phyloP scores from a whole-genome alignment of 1,140 invertebrate species.

The Dinothrombium tinctorium region DNA sequence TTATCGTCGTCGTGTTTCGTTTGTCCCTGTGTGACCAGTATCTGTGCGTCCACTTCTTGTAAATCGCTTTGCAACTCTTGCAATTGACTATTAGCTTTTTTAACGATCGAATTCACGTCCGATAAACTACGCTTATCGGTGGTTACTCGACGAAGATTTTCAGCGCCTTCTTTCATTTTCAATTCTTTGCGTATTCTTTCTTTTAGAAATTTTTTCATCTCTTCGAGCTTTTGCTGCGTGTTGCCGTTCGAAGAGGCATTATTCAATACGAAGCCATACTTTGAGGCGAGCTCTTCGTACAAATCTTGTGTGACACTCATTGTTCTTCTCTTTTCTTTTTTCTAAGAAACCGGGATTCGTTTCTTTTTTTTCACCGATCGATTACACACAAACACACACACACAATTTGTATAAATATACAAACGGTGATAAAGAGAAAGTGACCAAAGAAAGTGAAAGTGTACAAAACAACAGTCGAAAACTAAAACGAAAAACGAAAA shows the following conservation, averaged over 20 bases:
- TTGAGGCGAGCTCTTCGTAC: too few species aligned
- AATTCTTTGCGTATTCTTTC: constrained; percentile 48
- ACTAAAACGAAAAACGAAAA: too few species aligned
- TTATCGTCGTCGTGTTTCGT: background rate
- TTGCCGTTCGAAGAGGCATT: constrained; percentile 30
- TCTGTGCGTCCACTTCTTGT: constrained; percentile 76
- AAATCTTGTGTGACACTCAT: too few species aligned
- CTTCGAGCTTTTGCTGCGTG: constrained; percentile 50
- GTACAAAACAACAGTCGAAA: too few species aligned
- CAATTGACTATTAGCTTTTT: constrained; percentile 73
- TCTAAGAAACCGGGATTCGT: too few species aligned
- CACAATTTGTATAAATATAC: too few species aligned
- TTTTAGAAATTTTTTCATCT: constrained; percentile 73
- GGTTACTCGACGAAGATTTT: constrained; percentile 75
- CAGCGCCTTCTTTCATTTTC: constrained; percentile 49
- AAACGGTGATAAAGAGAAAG: too few species aligned
- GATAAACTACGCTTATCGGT: constrained; percentile 53
- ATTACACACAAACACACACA: too few species aligned
- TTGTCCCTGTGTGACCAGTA: constrained; percentile 33
- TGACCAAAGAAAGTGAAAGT: too few species aligned
- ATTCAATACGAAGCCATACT: too few species aligned
- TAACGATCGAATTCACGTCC: constrained; percentile 79
- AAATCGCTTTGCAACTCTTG: constrained; percentile 75
- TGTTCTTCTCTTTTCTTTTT: too few species aligned
- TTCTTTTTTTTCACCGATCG: too few species aligned